Percentiles rank a stretch among this genome's conserved stretches.
These are phyloP conservation scores for Forficula auricularia DNA, from an alignment of 1,140 invertebrate genomes.

Conservation along the genomic window DNA sequence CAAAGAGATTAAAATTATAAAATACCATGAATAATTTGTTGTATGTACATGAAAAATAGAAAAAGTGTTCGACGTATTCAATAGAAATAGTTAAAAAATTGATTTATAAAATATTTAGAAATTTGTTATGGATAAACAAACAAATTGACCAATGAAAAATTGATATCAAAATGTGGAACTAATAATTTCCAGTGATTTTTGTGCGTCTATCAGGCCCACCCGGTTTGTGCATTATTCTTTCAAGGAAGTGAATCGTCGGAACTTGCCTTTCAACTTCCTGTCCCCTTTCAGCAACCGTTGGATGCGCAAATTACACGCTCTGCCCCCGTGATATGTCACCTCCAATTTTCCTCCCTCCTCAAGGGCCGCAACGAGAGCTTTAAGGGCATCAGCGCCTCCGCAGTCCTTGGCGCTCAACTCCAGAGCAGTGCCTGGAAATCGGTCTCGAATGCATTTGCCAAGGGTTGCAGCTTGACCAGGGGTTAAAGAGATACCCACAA, in stretches of 20 bases:
- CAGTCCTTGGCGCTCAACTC: constrained; percentile 27
- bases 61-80: too few species aligned
- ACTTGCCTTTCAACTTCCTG: constrained; percentile 17
- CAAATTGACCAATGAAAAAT: too few species aligned
- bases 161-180: too few species aligned
- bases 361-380: constrained; percentile 24
- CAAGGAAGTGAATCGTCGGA: constrained; percentile 16
- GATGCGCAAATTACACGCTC: constrained; percentile 19
- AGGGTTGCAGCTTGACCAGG: constrained; percentile 23
- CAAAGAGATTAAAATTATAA: too few species aligned
- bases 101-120: too few species aligned
- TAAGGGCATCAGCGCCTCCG: constrained; percentile 24
- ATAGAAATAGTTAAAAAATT: too few species aligned
- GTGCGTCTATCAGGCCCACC: too few species aligned
- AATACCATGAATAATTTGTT: too few species aligned
- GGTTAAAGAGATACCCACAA: constrained; percentile 25
- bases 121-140: too few species aligned
- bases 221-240: constrained; percentile 11
- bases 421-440: constrained; percentile 23
- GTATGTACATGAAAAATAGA: too few species aligned
- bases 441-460: constrained; percentile 28
- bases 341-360: constrained; percentile 27
- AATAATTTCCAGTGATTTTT: too few species aligned
- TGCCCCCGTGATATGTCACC: constrained; percentile 26
- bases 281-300: constrained; percentile 15